Percentiles rank a stretch among this genome's conserved stretches.
Conservation (phyloP, 2,888 invertebrate genomes). For the Saturnia japonica region DNA sequence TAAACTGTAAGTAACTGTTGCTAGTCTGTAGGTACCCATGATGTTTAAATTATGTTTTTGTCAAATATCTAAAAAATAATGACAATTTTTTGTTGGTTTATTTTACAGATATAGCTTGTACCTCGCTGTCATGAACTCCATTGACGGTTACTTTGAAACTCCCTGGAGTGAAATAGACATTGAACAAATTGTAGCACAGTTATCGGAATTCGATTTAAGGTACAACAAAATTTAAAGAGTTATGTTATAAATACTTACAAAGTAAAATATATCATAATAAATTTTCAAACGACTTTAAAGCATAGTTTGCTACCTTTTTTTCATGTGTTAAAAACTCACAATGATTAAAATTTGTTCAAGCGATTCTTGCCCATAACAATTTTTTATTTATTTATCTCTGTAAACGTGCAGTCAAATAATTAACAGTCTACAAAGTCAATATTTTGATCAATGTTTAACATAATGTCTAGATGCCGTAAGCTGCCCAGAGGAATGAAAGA, state of each 20-base stretch:
- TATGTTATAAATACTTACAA: neutral
- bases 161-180: slow-evolving; percentile 93
- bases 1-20: slow-evolving; percentile 84
- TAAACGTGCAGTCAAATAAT: neutral
- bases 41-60: neutral
- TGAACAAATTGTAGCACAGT: slow-evolving; percentile 89
- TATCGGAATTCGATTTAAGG: slow-evolving; percentile 92
- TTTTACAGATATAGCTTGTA: slow-evolving; percentile 81
- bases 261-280: neutral
- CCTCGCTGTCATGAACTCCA: slow-evolving; percentile 91
- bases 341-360: too few species aligned
- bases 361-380: neutral
- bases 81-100: slow-evolving; percentile 2
- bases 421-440: neutral
- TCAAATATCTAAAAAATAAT: neutral
- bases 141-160: slow-evolving; percentile 93
- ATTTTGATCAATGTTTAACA: neutral
- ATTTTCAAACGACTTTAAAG: too few species aligned
- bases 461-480: slow-evolving; percentile 85
- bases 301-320: too few species aligned
- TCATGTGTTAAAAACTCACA: too few species aligned
- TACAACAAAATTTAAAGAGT: slow-evolving; percentile 41
- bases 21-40: neutral
- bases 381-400: neutral
- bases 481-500: slow-evolving; percentile 92